Evolutionary conservation across 2,797 vertebrate species (phyloP).

Genomic region (Lates japonicus): DNA sequence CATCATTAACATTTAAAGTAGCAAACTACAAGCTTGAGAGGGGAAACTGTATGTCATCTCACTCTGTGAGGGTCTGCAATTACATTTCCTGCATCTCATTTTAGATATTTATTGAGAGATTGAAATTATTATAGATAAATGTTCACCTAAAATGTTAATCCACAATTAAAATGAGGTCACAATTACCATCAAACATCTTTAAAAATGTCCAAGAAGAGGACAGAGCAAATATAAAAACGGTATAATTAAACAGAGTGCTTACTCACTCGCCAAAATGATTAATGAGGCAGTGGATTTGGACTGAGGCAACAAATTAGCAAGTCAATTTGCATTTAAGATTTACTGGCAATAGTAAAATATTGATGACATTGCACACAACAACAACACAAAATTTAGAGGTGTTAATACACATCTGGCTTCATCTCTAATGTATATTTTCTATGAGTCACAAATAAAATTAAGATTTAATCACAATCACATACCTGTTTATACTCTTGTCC

Average conservation of each 20-base stretch:
- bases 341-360: not conserved
- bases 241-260: slow-evolving; percentile 2
- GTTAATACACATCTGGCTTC: not conserved
- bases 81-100: not conserved
- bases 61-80: not conserved
- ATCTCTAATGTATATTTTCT: not conserved
- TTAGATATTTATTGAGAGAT: not conserved
- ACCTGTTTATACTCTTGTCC: not conserved
- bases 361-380: not conserved
- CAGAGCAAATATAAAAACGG: slow-evolving; percentile 10
- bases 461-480: not conserved
- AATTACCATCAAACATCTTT: slow-evolving; percentile 1
- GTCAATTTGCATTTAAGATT: slow-evolving; percentile 14
- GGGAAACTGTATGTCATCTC: not conserved
- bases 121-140: not conserved
- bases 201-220: not conserved
- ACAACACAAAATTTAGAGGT: not conserved
- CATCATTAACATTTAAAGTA: slow-evolving; percentile 15
- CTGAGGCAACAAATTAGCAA: not conserved
- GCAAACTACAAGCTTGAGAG: not conserved
- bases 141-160: not conserved
- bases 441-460: not conserved
- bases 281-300: slow-evolving; percentile 6
- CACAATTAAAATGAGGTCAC: not conserved
- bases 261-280: slow-evolving; percentile 1